Percentiles rank a stretch among this genome's conserved stretches.
Evolutionary conservation across 2,113 vertebrate species (phyloP).

Genomic region (Galemys pyrenaicus): DNA sequence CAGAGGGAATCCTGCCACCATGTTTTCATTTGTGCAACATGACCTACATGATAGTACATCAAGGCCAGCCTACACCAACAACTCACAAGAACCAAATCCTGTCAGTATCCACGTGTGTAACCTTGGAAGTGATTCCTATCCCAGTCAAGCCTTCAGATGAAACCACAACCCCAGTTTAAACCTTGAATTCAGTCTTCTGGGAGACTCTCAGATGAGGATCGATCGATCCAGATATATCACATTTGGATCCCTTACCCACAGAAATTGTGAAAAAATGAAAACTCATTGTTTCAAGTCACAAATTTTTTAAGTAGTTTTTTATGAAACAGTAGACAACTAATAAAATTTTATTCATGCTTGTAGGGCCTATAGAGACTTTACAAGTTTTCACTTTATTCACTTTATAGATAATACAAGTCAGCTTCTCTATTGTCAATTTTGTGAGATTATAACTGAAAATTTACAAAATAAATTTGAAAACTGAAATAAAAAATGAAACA

Average conservation of each 20-base stretch:
- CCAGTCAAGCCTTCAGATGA: background rate
- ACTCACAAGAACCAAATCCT: background rate
- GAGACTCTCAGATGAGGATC: background rate
- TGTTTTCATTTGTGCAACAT: background rate
- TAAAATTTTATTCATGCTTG: background rate
- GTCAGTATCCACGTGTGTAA: fast-evolving
- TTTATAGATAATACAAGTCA: background rate
- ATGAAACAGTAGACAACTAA: background rate
- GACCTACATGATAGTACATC: background rate
- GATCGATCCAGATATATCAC: background rate
- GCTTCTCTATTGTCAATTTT: background rate
- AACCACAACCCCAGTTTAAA: background rate
- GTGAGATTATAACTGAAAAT: background rate
- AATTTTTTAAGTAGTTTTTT: background rate
- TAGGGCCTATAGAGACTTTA: too few species aligned
- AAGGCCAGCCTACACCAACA: background rate
- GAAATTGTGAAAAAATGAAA: background rate
- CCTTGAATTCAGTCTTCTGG: fast-evolving
- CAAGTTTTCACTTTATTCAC: background rate
- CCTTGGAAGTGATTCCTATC: background rate
- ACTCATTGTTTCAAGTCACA: background rate
- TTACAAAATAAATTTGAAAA: background rate
- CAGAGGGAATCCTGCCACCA: background rate
- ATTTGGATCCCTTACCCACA: background rate
- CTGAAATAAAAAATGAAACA: background rate